These are phyloP conservation scores for Psittacus erithacus DNA, from an alignment of 2,113 vertebrate species.

Conservation along the genomic window DNA sequence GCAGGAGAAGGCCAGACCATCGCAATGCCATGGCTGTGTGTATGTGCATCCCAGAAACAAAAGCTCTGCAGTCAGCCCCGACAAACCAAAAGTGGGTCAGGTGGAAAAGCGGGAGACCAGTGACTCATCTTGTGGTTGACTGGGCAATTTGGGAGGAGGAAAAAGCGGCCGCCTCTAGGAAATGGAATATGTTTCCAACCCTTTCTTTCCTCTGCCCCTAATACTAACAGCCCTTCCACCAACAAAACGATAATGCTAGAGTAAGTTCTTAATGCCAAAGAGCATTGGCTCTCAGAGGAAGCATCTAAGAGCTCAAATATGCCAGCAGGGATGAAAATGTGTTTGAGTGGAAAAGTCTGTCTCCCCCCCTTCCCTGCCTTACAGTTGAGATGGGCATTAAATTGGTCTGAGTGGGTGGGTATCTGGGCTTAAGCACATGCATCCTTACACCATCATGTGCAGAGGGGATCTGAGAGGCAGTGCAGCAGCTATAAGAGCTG, in stretches of 20 bases:
- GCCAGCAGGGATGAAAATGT: background rate
- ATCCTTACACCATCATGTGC: too few relatives aligned
- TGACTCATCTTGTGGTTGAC: slow-evolving; percentile 61
- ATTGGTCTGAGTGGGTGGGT: background rate
- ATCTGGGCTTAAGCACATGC: background rate
- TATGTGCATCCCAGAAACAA: slow-evolving; percentile 38
- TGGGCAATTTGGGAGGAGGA: slow-evolving; percentile 43
- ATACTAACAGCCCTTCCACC: background rate
- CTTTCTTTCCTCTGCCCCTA: slow-evolving; percentile 22
- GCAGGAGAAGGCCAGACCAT: background rate
- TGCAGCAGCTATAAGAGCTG: background rate
- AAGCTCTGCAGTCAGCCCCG: slow-evolving; percentile 10
- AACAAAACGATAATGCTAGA: background rate
- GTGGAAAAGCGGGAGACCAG: slow-evolving; percentile 53
- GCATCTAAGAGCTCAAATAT: background rate
- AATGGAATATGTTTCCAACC: background rate
- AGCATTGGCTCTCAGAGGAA: background rate
- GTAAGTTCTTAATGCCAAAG: background rate
- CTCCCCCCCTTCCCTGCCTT: fast-evolving
- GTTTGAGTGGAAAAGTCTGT: background rate
- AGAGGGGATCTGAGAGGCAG: background rate
- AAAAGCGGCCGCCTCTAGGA: background rate
- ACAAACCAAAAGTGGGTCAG: slow-evolving; percentile 58
- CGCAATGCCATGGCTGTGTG: background rate
- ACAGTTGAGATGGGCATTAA: background rate